Conservation (phyloP, 2,888 invertebrate genomes). For the Chromoteleia sp. region DNA sequence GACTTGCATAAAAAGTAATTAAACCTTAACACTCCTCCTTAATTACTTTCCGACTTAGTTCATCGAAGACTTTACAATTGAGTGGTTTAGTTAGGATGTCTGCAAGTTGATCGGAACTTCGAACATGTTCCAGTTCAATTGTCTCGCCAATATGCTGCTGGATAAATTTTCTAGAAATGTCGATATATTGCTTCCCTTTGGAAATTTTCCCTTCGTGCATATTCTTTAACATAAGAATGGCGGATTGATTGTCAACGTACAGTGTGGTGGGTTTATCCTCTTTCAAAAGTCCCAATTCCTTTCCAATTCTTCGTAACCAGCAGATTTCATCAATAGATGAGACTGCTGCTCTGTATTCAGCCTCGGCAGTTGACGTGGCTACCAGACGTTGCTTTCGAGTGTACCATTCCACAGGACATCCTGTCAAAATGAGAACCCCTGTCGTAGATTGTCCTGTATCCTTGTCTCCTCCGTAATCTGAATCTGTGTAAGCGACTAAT, state of each 20-base stretch:
- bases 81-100: conserved; percentile 5
- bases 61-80: not conserved
- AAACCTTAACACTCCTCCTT: conserved; percentile 20
- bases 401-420: not conserved
- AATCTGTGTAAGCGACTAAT: not conserved
- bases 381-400: not conserved
- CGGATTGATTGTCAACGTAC: not conserved
- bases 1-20: no score
- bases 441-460: not conserved
- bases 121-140: not conserved
- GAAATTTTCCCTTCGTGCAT: conserved; percentile 1
- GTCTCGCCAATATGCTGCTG: conserved; percentile 3
- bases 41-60: not conserved
- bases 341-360: not conserved
- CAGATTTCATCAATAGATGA: not conserved
- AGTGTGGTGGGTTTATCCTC: not conserved
- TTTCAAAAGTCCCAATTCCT: not conserved
- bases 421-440: not conserved
- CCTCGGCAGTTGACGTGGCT: not conserved
- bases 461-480: not conserved
- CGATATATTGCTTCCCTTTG: not conserved
- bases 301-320: not conserved
- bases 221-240: not conserved
- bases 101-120: not conserved
- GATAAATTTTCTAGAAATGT: not conserved